Conservation (phyloP, 2,888 invertebrate genomes). For the Cryptops parisi region DNA sequence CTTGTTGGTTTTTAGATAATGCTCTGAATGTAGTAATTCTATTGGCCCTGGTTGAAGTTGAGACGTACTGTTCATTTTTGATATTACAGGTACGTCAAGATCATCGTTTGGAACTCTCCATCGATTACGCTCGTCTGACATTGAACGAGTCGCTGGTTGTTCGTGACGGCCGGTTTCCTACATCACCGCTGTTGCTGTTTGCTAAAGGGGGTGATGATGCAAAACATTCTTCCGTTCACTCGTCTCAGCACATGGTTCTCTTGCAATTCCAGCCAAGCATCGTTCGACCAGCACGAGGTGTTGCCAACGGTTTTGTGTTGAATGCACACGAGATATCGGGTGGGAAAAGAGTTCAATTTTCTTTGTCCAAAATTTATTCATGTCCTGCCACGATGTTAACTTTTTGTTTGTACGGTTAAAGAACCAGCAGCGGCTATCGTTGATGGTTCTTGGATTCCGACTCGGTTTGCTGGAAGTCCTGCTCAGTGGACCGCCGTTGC, state of each 20-base stretch:
- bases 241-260: background rate
- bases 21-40: too few species aligned
- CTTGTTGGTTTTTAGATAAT: too few species aligned
- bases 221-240: background rate
- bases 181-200: slow-evolving; percentile 7
- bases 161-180: slow-evolving; percentile 5
- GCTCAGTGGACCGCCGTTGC: slow-evolving; percentile 1
- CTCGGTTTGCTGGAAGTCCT: background rate
- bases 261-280: slow-evolving; percentile 8
- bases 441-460: background rate
- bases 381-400: too few species aligned
- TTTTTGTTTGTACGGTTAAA: too few species aligned
- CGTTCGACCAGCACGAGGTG: background rate
- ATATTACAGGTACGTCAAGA: background rate
- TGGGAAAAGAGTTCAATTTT: too few species aligned
- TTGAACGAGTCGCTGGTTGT: slow-evolving; percentile 1
- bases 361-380: too few species aligned
- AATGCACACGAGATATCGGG: slow-evolving; percentile 4
- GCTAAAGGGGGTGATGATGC: background rate
- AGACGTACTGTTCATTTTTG: background rate
- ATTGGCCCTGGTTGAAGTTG: too few species aligned
- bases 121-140: slow-evolving; percentile 1
- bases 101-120: slow-evolving; percentile 3
- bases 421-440: background rate
- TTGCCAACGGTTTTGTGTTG: slow-evolving; percentile 1